Evolutionary conservation across 2,888 invertebrate genomes (phyloP), one percentile per base, ranked within the genome.

Genomic region (Alsophila aescularia): DNA sequence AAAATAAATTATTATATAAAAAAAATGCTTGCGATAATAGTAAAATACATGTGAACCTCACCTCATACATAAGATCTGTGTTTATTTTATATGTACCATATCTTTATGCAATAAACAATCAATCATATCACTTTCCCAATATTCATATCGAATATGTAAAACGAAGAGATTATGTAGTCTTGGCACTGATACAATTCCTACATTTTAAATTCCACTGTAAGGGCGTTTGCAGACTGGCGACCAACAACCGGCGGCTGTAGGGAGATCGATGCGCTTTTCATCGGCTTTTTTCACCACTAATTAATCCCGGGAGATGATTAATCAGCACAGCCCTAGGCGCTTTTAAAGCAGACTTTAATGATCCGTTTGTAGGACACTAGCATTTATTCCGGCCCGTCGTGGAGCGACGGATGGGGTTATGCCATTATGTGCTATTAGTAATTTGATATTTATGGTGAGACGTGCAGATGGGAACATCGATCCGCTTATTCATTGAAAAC

Each of bases 231-330:
- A 75, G 69, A 74, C 67, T 12, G 15, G 29, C 7, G 3, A 18
- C 32, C 32, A n/a, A 12, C 37, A 35, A 35, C 12, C n/a, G 18
- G 37, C 37, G 31, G 64, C 67, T n/a, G 45, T 10, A 62, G 58
- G 47, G 57, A 70, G 76, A 77, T 77, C 70, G 75, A 74, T 75
- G 75, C 63, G 70, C 72, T 75, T 74, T 77, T 80, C 81, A 77
- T 75, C 72, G 64, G 65, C 51, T 73, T 79, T 55, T 81, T 79
- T 77, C 70, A 75, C 73, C 80, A 77, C 78, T 80, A 82, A 81
- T 88, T 87, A 87, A 87, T 86, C 84, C 84, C 75, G 64, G 73
- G 77, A 76, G 81, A 88, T 88, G 85, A 88, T 88, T 86, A 87
- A 89, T 87, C 81, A 82, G 77, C 69, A 67, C 69, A 72, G 79